A percentile compares a stretch with the other conserved stretches of the same genome.
These are phyloP conservation scores for Cosmopolites sordidus DNA, from an alignment of 2,888 invertebrate genomes.

Conservation along the genomic window DNA sequence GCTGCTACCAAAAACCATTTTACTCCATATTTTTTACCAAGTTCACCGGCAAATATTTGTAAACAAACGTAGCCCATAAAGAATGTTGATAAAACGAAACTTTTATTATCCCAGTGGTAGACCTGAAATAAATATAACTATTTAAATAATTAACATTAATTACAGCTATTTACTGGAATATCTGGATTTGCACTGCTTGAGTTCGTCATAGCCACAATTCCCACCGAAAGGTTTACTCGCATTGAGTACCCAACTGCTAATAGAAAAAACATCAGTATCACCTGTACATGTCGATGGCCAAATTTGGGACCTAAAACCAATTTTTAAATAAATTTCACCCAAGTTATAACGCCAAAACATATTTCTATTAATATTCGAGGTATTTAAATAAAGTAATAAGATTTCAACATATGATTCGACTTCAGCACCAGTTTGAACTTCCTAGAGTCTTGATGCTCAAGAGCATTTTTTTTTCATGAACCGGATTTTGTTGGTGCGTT, in stretches of 20 bases:
- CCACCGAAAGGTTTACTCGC: constrained; percentile 64
- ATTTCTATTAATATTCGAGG: too few relatives aligned
- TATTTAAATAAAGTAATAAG: too few relatives aligned
- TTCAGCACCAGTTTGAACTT: too few relatives aligned
- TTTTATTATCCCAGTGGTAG: constrained; percentile 55
- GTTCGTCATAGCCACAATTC: constrained; percentile 69
- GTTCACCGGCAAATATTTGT: constrained; percentile 66
- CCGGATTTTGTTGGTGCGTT: too few relatives aligned
- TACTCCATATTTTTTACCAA: constrained; percentile 72
- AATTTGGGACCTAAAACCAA: constrained; percentile 50
- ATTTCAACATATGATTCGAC: too few relatives aligned
- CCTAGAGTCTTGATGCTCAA: too few relatives aligned
- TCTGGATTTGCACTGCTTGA: constrained; percentile 41
- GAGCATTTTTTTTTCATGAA: too few relatives aligned
- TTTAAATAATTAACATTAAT: too few relatives aligned
- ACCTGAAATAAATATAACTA: constrained; percentile 40
- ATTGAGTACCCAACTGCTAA: constrained; percentile 59
- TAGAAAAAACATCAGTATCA: constrained; percentile 56
- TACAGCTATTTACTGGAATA: constrained; percentile 44
- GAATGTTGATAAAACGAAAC: constrained; percentile 66
- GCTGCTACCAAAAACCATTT: constrained; percentile 58
- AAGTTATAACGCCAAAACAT: too few relatives aligned
- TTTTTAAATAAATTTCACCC: too few relatives aligned
- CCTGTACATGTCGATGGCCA: constrained; percentile 61
- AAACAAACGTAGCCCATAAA: constrained; percentile 76